Evolutionary conservation across 2,888 invertebrate species (phyloP).

Genomic region (Eristalinus sepulchralis): DNA sequence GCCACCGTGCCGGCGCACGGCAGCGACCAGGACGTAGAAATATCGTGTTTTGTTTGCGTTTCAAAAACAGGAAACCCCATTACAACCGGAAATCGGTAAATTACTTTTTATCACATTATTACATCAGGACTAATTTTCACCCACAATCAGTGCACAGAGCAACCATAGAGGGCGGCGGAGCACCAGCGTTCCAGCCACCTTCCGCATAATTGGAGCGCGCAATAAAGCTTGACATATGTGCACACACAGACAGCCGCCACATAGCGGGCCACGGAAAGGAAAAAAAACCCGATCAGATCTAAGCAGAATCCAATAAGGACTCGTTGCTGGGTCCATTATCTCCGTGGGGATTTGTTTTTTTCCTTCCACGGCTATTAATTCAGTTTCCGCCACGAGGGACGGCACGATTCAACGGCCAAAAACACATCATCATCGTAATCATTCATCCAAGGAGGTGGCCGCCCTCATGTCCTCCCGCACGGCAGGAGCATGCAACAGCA

Average conservation of each 20-base stretch:
- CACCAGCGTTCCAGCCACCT: neutral
- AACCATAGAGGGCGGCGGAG: neutral
- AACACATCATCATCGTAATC: conserved; percentile 30
- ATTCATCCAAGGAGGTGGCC: neutral
- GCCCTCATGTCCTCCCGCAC: neutral
- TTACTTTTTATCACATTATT: conserved; percentile 69
- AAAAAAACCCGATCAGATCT: conserved; percentile 45
- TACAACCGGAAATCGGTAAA: conserved; percentile 67
- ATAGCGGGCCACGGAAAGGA: neutral
- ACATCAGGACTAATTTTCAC: conserved; percentile 60
- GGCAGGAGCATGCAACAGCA: neutral
- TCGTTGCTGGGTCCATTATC: conserved; percentile 42
- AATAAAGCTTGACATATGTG: conserved; percentile 48
- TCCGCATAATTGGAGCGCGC: conserved; percentile 38
- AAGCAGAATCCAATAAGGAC: conserved; percentile 65
- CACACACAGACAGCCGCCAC: neutral
- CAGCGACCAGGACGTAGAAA: neutral
- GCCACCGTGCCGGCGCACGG: neutral
- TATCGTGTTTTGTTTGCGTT: conserved; percentile 50
- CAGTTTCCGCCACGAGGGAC: conserved; percentile 51
- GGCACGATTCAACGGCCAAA: neutral
- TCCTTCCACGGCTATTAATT: conserved; percentile 62
- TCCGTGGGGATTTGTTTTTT: conserved; percentile 52
- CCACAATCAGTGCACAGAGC: neutral
- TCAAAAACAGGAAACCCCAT: conserved; percentile 60